Base-by-base conservation (phyloP, 2,888 invertebrate genomes). In the Orthosia gothica region DNA sequence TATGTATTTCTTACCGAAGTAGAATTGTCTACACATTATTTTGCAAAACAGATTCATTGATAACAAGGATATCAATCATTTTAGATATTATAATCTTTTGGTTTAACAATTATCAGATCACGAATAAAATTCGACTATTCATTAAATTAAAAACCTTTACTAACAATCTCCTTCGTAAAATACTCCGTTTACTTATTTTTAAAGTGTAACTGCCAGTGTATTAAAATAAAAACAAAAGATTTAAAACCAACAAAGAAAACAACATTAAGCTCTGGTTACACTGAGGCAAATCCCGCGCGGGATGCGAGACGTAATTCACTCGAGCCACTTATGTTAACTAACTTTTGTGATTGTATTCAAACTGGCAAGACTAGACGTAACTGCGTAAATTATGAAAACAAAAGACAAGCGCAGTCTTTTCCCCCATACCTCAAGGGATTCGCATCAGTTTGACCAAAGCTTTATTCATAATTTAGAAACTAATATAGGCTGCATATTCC, bases 1-100 rank as follows among this genome's bases (percentile, higher is more conserved):
- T 84, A 84, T 81, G 82, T 70, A 81, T 73, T 89, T 72, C 88
- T 82, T 83, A 87, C 85, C 85, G 45, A 74, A 63, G 57, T 81
- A 70, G 40, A 40, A 40, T 7, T 74, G 62, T 69, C 81, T 63
- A 50, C 55, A 84, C 64, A 75, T 32, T 62, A 71, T 85, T 80
- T 80, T 65, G 79, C 81, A 88, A 86, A 87, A 84, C 81, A 82
- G 77, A 76, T 79, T 79, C 23, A 79, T 66, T 76, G 62, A 70
- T 67, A 85, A 82, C 85, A 82, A 73, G 59, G 32, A 70, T 70
- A 81, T 50, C 73, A 69, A 70, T 45, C 50, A 67, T 57, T 50
- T 16, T 13, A 63, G n/a, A 47, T 66, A 59, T 55, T 52, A 63
- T 64, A 67, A 74, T 73, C 47, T 70, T 70, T 54, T 66, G 47